Conservation (phyloP, 2,113 vertebrate genomes). For the Pseudolaguvia tuberculata region DNA sequence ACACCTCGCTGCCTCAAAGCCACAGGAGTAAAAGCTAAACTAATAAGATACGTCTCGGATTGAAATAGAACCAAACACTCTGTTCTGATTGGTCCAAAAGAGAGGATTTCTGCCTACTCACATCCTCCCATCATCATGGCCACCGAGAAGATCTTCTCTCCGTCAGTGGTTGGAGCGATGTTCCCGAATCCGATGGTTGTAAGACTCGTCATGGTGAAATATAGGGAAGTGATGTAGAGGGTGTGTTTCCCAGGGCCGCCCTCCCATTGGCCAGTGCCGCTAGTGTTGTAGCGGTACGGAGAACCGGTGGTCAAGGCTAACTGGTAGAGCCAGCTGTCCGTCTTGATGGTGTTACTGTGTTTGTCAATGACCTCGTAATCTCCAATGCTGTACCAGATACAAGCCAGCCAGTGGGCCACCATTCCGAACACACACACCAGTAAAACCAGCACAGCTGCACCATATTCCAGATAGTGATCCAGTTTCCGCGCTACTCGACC, state of each 20-base stretch:
- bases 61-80: not conserved
- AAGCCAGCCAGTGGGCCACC: constrained; percentile 96
- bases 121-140: constrained; percentile 99
- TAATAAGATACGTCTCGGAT: not conserved
- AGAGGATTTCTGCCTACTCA: constrained; percentile 68
- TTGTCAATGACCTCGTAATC: constrained; percentile 96
- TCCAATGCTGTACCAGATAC: constrained; percentile 98
- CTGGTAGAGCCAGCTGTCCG: constrained; percentile 96
- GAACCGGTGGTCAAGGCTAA: constrained; percentile 89
- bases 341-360: constrained; percentile 88
- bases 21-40: not conserved
- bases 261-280: constrained; percentile 88
- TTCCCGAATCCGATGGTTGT: constrained; percentile 98
- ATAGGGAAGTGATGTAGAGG: constrained; percentile 93
- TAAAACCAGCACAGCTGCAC: constrained; percentile 89
- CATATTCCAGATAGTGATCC: constrained; percentile 96
- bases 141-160: constrained; percentile 97
- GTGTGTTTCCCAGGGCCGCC: constrained; percentile 94
- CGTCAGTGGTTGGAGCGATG: constrained; percentile 91
- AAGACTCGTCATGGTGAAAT: constrained; percentile 99
- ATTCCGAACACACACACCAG: constrained; percentile 94
- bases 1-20: not conserved
- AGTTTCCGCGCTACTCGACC: constrained; percentile 91
- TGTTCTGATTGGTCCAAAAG: not conserved
- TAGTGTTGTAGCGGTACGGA: constrained; percentile 88